Conservation (phyloP, 2,888 invertebrate species). For the Microctonus brassicae region DNA sequence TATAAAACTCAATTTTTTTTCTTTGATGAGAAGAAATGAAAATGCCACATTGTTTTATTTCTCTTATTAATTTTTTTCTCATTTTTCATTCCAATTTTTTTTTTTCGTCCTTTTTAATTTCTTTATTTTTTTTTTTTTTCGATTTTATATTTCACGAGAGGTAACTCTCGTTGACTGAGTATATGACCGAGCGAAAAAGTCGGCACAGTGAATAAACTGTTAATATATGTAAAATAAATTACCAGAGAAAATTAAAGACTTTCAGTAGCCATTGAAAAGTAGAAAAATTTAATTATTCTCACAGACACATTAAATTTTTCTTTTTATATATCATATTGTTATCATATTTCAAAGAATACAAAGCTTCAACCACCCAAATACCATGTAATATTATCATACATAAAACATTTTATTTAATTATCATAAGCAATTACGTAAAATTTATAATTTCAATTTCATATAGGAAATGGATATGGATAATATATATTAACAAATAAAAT, state of each 20-base stretch:
- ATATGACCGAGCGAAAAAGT: background rate
- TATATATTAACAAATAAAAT: too few relatives aligned
- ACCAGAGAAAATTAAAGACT: constrained; percentile 29
- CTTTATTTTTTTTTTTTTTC: constrained; percentile 6
- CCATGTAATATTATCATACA: background rate
- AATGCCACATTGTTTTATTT: too few relatives aligned
- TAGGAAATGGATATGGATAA: background rate
- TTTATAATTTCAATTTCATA: background rate
- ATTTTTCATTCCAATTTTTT: background rate
- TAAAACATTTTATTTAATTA: background rate
- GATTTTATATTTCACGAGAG: too few relatives aligned
- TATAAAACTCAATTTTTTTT: too few relatives aligned
- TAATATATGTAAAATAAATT: constrained; percentile 29
- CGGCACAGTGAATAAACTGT: background rate
- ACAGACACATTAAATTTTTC: background rate
- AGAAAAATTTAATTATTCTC: background rate
- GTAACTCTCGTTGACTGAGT: constrained; percentile 22
- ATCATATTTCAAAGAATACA: background rate
- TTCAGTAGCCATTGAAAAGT: background rate
- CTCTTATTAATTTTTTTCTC: too few relatives aligned
- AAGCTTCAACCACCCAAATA: too few relatives aligned
- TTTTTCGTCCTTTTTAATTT: background rate
- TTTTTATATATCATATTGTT: background rate
- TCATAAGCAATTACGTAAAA: background rate
- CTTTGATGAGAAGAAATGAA: too few relatives aligned